Percentiles rank a stretch among this genome's conserved stretches.
These are phyloP conservation scores for Chrosomus eos DNA, from an alignment of 2,797 vertebrate species.

Conservation along the genomic window DNA sequence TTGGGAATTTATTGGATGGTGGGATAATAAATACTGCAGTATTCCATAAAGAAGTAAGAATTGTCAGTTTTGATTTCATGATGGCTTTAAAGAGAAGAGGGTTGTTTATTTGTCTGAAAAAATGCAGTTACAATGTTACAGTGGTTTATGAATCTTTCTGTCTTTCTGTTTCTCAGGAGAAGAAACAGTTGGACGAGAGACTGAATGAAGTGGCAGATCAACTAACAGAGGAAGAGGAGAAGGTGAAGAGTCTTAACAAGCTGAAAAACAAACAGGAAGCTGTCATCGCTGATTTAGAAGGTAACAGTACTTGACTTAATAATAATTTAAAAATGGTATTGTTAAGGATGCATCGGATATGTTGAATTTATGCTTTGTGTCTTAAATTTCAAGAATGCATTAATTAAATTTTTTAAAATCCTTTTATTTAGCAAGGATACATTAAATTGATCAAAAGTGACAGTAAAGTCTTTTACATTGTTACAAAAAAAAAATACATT, in stretches of 20 bases:
- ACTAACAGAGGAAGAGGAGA: slow-evolving; percentile 90
- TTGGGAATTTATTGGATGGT: not conserved
- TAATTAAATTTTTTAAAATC: not conserved
- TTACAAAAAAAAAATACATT: too few relatives aligned
- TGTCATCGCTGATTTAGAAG: slow-evolving; percentile 86
- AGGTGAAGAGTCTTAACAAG: slow-evolving; percentile 88
- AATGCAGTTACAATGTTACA: not conserved
- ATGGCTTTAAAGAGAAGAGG: not conserved
- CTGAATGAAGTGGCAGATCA: slow-evolving; percentile 85
- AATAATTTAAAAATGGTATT: not conserved
- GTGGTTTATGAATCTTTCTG: not conserved
- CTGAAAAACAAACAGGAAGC: slow-evolving; percentile 91
- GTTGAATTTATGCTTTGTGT: not conserved
- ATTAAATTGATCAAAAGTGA: not conserved
- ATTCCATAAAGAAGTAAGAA: not conserved
- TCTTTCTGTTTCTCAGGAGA: slow-evolving; percentile 77
- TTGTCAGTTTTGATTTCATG: not conserved
- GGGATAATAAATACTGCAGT: not conserved
- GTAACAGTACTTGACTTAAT: slow-evolving; percentile 66
- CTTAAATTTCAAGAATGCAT: not conserved
- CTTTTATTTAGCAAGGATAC: not conserved
- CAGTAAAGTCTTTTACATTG: too few relatives aligned
- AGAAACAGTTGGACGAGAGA: slow-evolving; percentile 86
- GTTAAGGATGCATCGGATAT: not conserved
- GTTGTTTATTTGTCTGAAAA: not conserved